A percentile compares a stretch with the other conserved stretches of the same genome.
These are phyloP conservation scores for Ameiurus melas DNA, from an alignment of 2,113 vertebrate genomes.

Conservation along the genomic window DNA sequence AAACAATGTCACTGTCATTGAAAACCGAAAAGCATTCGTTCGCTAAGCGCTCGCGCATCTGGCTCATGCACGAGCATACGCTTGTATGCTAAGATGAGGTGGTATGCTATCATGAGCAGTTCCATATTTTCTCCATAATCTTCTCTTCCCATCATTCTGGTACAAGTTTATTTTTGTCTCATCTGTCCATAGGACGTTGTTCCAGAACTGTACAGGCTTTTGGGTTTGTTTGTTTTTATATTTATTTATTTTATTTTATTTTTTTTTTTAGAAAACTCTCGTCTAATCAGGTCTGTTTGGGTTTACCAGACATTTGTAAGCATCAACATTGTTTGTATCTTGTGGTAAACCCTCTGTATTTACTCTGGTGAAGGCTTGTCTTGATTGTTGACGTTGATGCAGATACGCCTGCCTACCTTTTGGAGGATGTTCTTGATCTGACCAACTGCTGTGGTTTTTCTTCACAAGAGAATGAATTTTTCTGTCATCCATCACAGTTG, in stretches of 20 bases:
- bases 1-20: too few relatives aligned
- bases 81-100: not conserved
- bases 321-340: not conserved
- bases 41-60: too few relatives aligned
- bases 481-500: not conserved
- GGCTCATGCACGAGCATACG: too few relatives aligned
- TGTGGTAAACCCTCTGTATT: not conserved
- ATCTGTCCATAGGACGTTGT: not conserved
- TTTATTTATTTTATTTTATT: too few relatives aligned
- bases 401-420: not conserved
- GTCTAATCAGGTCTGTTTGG: not conserved
- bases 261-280: too few relatives aligned
- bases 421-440: not conserved
- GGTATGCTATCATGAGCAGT: not conserved
- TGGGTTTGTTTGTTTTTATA: too few relatives aligned
- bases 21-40: too few relatives aligned
- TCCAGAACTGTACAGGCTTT: not conserved
- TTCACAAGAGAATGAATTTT: not conserved
- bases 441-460: not conserved
- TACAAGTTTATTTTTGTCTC: not conserved
- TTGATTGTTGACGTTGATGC: not conserved
- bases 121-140: not conserved
- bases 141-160: not conserved
- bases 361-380: not conserved
- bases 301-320: not conserved